Conservation (phyloP, 1,140 invertebrate species). For the Drosophila arawakana region DNA sequence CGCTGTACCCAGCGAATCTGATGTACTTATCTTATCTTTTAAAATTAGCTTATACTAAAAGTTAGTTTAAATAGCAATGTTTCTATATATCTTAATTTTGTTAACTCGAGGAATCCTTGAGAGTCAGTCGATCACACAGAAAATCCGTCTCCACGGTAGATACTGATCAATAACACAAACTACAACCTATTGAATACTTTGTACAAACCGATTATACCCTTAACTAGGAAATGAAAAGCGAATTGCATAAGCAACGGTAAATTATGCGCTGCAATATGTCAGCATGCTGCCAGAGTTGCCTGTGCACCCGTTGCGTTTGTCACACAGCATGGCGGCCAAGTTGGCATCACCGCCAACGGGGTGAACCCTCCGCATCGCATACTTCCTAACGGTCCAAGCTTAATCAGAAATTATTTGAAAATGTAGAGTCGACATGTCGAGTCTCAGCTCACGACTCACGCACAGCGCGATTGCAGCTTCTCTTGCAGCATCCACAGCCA, state of each 20-base stretch:
- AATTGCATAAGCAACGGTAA: constrained; percentile 67
- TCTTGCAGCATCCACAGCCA: background rate
- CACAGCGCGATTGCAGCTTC: constrained; percentile 56
- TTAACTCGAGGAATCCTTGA: too few relatives aligned
- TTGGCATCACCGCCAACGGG: constrained; percentile 16
- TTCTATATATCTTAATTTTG: too few relatives aligned
- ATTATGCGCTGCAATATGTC: constrained; percentile 80
- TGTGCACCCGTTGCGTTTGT: constrained; percentile 75
- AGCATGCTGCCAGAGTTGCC: constrained; percentile 62
- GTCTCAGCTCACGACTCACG: constrained; percentile 48
- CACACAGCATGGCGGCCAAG: constrained; percentile 64
- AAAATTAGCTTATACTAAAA: too few relatives aligned
- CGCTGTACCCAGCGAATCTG: too few relatives aligned
- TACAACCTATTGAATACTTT: too few relatives aligned
- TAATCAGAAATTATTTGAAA: constrained; percentile 83
- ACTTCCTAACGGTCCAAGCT: constrained; percentile 46
- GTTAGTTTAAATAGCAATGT: too few relatives aligned
- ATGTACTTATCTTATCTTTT: too few relatives aligned
- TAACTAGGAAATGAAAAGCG: background rate
- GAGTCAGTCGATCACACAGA: too few relatives aligned
- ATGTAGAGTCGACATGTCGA: constrained; percentile 78
- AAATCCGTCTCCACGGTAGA: too few relatives aligned
- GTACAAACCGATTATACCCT: too few relatives aligned
- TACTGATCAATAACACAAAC: too few relatives aligned
- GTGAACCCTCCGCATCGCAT: background rate